Evolutionary conservation across 1,140 invertebrate genomes (phyloP).

Genomic region (Drosophila bipectinata): DNA sequence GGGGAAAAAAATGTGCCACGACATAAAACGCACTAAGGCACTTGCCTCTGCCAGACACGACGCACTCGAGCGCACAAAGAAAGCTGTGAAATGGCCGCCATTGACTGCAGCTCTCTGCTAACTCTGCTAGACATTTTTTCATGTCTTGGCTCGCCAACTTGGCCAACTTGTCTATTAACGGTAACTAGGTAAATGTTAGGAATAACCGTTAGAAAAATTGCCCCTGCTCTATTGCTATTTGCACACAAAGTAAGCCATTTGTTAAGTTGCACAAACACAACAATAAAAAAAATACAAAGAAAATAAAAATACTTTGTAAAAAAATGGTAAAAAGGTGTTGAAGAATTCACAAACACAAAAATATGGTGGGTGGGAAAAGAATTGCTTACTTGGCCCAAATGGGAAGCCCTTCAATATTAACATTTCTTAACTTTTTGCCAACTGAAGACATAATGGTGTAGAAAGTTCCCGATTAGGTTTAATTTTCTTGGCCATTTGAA

Average conservation of each 20-base stretch:
- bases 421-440: neutral
- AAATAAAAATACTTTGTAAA: conserved; percentile 13
- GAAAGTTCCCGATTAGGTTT: neutral
- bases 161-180: conserved; percentile 82
- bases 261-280: conserved; percentile 20
- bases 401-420: conserved; percentile 28
- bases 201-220: conserved; percentile 79
- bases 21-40: conserved; percentile 51
- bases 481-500: conserved; percentile 3
- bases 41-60: conserved; percentile 35
- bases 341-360: neutral
- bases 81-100: conserved; percentile 73
- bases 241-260: conserved; percentile 64
- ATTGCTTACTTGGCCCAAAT: conserved; percentile 19
- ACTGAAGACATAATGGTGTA: too few relatives aligned
- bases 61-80: conserved; percentile 66
- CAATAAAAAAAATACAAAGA: conserved; percentile 5
- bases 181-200: conserved; percentile 80
- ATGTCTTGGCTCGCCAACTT: conserved; percentile 73
- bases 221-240: conserved; percentile 54
- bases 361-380: conserved; percentile 17
- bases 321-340: conserved; percentile 4
- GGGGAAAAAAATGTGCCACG: conserved; percentile 36
- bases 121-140: conserved; percentile 56
- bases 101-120: conserved; percentile 23